phyloP scores from a whole-genome alignment of 1,140 invertebrate genomes.

The Tetramorium simillimum region DNA sequence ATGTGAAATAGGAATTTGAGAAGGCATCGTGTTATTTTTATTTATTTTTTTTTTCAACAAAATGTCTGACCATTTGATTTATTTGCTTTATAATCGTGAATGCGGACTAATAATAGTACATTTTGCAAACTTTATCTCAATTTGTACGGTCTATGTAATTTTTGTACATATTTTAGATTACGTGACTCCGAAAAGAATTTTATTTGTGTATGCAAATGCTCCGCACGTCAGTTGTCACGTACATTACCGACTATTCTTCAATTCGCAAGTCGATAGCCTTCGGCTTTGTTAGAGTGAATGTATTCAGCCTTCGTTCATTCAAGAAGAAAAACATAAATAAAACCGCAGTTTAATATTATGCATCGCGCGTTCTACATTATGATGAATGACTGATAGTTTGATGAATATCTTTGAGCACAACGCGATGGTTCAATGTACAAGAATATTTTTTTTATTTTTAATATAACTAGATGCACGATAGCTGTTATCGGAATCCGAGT shows the following conservation, averaged over 20 bases:
- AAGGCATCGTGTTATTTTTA: neutral
- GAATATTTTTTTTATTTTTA: conserved; percentile 9
- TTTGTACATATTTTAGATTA: neutral
- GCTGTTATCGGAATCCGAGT: neutral
- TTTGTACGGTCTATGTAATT: neutral
- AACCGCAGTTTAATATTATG: conserved; percentile 37
- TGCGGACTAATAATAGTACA: neutral
- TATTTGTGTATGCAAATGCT: neutral
- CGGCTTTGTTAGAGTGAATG: conserved; percentile 44
- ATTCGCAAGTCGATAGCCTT: conserved; percentile 38
- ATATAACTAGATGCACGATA: neutral
- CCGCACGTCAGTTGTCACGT: neutral
- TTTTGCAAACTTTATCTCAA: neutral
- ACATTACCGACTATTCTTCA: conserved; percentile 23
- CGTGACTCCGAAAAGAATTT: neutral
- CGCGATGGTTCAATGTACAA: conserved; percentile 30
- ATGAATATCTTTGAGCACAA: neutral
- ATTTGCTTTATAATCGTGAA: neutral
- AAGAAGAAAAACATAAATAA: conserved; percentile 61
- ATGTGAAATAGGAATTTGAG: neutral
- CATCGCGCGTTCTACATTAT: conserved; percentile 47
- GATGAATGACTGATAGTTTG: conserved; percentile 31
- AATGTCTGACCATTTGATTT: neutral
- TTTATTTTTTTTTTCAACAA: neutral
- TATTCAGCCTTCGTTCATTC: conserved; percentile 59